Conservation (phyloP, 2,797 vertebrate species). For the Aratinga solstitialis region DNA sequence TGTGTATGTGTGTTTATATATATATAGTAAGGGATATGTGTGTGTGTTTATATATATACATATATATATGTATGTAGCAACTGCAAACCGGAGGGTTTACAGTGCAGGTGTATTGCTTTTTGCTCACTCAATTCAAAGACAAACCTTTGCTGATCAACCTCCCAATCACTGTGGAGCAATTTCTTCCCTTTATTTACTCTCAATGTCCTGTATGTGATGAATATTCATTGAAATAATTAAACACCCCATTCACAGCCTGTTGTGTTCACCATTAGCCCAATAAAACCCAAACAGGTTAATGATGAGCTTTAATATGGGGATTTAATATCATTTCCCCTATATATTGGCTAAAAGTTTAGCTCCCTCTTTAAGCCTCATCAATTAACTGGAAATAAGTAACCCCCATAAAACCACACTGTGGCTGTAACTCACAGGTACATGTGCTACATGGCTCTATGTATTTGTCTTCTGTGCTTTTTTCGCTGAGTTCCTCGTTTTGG, state of each 20-base stretch:
- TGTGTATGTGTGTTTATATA: neutral
- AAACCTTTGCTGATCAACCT: neutral
- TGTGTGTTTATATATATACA: neutral
- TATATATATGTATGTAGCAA: neutral
- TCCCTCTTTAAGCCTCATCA: slow-evolving; percentile 44
- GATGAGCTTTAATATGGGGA: slow-evolving; percentile 22
- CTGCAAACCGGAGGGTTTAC: neutral
- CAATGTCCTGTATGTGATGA: slow-evolving; percentile 36
- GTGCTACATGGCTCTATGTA: accelerated
- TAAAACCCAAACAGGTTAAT: slow-evolving; percentile 72
- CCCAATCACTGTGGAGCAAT: neutral
- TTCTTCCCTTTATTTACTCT: slow-evolving; percentile 13
- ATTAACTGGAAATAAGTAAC: slow-evolving; percentile 7
- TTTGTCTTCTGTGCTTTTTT: neutral
- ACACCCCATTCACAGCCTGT: neutral
- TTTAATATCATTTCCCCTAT: slow-evolving; percentile 38
- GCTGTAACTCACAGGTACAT: neutral
- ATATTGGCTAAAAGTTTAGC: slow-evolving; percentile 1
- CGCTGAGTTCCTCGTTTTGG: neutral
- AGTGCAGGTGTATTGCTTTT: neutral
- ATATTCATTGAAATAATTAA: slow-evolving; percentile 72
- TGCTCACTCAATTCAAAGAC: neutral
- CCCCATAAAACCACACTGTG: neutral
- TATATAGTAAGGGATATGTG: neutral
- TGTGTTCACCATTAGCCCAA: slow-evolving; percentile 52